Conservation (phyloP, 2,888 invertebrate species). For the Tinea pellionella region DNA sequence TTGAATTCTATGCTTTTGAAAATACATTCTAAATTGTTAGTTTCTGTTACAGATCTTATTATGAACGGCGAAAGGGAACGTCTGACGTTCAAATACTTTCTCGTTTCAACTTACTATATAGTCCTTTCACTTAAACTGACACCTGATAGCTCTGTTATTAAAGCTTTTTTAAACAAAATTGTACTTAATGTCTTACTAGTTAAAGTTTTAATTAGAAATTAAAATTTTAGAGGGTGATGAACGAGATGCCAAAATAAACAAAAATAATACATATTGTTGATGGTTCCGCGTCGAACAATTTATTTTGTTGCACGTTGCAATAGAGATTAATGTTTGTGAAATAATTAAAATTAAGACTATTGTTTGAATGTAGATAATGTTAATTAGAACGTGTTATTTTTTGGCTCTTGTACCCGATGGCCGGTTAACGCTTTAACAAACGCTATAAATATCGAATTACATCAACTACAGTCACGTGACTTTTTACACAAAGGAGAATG, state of each 20-base stretch:
- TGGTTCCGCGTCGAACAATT: not conserved
- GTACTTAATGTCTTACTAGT: slow-evolving; percentile 5
- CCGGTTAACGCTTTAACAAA: no score
- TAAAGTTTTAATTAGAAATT: slow-evolving; percentile 12
- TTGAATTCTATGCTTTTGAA: not conserved
- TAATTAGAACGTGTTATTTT: not conserved
- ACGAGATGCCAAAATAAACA: slow-evolving; percentile 4
- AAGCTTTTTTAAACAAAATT: slow-evolving; percentile 5
- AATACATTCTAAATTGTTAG: not conserved
- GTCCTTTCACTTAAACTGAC: slow-evolving; percentile 23
- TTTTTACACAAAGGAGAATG: no score
- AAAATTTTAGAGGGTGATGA: not conserved
- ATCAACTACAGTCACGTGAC: no score
- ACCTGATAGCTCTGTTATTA: not conserved
- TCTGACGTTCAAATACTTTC: slow-evolving; percentile 18
- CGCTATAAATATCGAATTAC: no score
- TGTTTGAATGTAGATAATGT: not conserved
- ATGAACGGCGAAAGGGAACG: slow-evolving; percentile 23
- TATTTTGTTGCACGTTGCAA: not conserved
- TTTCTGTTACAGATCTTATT: not conserved
- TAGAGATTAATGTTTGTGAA: not conserved
- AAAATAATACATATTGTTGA: not conserved
- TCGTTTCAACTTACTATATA: slow-evolving; percentile 18
- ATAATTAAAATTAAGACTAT: not conserved
- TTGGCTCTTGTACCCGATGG: not conserved